Percentiles rank a stretch among this genome's conserved stretches.
These are phyloP conservation scores for Strix aluco DNA, from an alignment of 2,113 vertebrate genomes.

Conservation along the genomic window DNA sequence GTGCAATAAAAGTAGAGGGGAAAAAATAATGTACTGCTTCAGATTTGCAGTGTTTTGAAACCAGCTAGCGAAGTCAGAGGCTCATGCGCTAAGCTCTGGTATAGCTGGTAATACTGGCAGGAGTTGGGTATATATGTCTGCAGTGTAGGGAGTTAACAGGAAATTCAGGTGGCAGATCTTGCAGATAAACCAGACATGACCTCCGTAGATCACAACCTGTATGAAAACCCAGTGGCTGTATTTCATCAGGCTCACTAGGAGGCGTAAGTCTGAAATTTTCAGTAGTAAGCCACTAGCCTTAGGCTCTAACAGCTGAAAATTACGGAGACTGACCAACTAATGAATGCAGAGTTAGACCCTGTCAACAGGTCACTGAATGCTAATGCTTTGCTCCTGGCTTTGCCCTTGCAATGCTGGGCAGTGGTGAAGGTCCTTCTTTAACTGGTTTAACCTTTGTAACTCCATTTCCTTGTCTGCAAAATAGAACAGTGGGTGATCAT, in stretches of 20 bases:
- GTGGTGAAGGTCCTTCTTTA: background rate
- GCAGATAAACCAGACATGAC: background rate
- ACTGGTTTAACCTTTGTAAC: background rate
- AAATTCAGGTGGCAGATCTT: background rate
- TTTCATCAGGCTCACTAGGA: background rate
- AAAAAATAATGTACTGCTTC: background rate
- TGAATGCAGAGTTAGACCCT: background rate
- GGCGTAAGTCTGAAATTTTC: background rate
- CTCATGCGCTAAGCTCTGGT: background rate
- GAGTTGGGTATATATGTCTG: background rate
- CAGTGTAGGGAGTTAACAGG: background rate
- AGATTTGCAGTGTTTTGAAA: background rate
- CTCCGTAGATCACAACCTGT: background rate
- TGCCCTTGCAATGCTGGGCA: background rate
- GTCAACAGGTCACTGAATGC: background rate
- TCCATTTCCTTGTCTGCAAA: background rate
- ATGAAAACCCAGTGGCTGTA: background rate
- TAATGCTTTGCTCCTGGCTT: background rate
- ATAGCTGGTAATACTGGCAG: background rate
- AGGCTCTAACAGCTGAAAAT: background rate
- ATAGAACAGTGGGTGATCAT: background rate
- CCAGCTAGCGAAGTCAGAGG: background rate
- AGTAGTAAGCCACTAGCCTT: background rate
- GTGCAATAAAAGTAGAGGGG: background rate
- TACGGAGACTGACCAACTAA: background rate